Percentiles rank a stretch among this genome's conserved stretches.
Evolutionary conservation across 2,888 invertebrate genomes (phyloP).

Genomic region (Papilio protenor): DNA sequence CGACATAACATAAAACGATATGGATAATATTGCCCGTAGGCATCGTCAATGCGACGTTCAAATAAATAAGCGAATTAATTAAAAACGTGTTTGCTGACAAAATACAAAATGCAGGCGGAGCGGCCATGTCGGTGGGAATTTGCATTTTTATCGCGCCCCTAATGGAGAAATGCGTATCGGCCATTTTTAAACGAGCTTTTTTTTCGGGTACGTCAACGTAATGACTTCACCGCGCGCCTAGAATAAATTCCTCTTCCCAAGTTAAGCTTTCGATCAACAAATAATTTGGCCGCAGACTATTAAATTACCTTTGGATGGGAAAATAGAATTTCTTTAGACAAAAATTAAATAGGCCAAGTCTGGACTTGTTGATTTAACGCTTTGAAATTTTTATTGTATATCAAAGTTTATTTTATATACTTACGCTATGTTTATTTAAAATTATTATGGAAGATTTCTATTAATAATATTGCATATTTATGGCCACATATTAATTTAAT

Average conservation of each 20-base stretch:
- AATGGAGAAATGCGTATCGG: conserved; percentile 55
- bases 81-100: conserved; percentile 74
- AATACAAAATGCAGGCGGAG: conserved; percentile 59
- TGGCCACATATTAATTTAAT: neutral
- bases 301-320: conserved; percentile 16
- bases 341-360: neutral
- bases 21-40: conserved; percentile 49
- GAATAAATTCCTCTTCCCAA: conserved; percentile 39
- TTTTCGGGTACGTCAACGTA: conserved; percentile 38
- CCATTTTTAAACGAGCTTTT: conserved; percentile 46
- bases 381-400: neutral
- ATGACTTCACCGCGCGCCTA: conserved; percentile 40
- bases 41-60: conserved; percentile 51
- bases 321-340: conserved; percentile 2
- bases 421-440: neutral
- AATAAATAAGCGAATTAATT: conserved; percentile 76
- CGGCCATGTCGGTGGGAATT: conserved; percentile 50
- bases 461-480: neutral
- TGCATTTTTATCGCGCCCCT: conserved; percentile 57
- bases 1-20: conserved; percentile 42
- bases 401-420: neutral
- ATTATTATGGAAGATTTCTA: neutral
- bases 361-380: conserved; percentile 1
- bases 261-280: conserved; percentile 34
- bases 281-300: conserved; percentile 21